Evolutionary conservation across 2,113 vertebrate species (phyloP).

Genomic region (Anhinga rufa): DNA sequence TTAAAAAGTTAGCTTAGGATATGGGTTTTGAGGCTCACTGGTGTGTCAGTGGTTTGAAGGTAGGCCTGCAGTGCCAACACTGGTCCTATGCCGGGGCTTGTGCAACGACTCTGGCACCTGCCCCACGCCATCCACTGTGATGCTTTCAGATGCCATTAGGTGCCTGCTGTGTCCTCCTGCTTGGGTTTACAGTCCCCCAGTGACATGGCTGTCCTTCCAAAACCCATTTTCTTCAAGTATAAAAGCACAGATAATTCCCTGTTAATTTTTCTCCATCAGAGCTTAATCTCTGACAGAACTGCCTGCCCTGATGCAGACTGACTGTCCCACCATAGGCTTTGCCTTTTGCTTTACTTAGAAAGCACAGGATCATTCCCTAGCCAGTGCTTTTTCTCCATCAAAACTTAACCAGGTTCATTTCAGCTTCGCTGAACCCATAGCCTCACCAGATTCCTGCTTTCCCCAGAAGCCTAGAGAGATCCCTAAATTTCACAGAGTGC

Average conservation of each 20-base stretch:
- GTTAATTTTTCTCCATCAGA: neutral
- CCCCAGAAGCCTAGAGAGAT: neutral
- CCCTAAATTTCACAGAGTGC: neutral
- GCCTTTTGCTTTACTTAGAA: neutral
- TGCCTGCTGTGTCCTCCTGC: neutral
- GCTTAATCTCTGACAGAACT: neutral
- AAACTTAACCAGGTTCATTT: neutral
- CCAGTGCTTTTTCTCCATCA: neutral
- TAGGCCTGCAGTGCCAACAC: rapidly evolving
- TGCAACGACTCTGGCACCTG: neutral
- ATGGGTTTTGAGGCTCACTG: neutral
- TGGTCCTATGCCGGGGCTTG: rapidly evolving
- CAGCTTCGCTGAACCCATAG: neutral
- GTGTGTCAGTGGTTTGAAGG: neutral
- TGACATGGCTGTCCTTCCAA: neutral
- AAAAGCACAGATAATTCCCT: neutral
- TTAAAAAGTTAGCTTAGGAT: neutral
- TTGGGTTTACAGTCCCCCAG: neutral
- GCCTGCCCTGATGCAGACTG: neutral
- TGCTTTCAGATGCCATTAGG: neutral
- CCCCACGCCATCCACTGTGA: rapidly evolving
- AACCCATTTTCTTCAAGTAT: neutral
- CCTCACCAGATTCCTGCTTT: neutral
- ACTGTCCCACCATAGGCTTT: neutral
- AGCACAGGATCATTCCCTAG: neutral